These are phyloP conservation scores for Epicauta chinensis DNA, from an alignment of 1,140 invertebrate genomes.

Conservation along the genomic window DNA sequence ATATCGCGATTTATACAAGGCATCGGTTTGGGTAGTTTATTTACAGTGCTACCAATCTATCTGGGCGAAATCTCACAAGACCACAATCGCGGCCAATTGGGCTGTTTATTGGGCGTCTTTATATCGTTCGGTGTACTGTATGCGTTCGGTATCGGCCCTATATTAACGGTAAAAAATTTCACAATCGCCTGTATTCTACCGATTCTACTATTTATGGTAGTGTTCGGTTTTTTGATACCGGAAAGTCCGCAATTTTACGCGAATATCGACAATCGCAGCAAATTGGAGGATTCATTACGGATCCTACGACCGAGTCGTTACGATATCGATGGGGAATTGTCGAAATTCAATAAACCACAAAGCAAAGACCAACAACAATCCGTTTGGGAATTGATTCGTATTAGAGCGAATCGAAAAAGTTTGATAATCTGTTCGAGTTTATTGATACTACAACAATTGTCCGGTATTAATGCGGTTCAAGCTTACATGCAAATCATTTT, in stretches of 20 bases:
- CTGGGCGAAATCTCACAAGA: conserved; percentile 59
- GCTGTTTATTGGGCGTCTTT: conserved; percentile 7
- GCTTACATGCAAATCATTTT: conserved; percentile 74
- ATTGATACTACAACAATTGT: conserved; percentile 66
- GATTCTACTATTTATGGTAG: conserved; percentile 45
- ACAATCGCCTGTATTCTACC: conserved; percentile 45
- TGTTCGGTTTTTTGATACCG: conserved; percentile 48
- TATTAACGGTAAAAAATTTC: conserved; percentile 35
- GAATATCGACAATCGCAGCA: conserved; percentile 47
- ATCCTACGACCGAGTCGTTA: conserved; percentile 49
- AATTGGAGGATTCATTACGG: conserved; percentile 55
- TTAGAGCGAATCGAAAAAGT: conserved; percentile 43
- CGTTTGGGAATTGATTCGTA: conserved; percentile 28
- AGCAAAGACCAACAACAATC: conserved; percentile 45
- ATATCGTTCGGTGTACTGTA: conserved; percentile 13
- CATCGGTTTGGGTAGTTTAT: conserved; percentile 58
- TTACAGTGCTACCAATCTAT: conserved; percentile 56
- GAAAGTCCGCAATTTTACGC: conserved; percentile 71
- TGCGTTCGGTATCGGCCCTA: conserved; percentile 10
- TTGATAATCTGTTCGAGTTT: conserved; percentile 62
- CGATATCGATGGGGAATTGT: conserved; percentile 43
- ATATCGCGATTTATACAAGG: conserved; percentile 48
- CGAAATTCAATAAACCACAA: conserved; percentile 43
- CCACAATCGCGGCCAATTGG: conserved; percentile 52
- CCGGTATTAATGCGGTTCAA: conserved; percentile 75